Percentiles rank a stretch among this genome's conserved stretches.
phyloP scores from a whole-genome alignment of 2,888 invertebrate species.

The Protonemura montana region DNA sequence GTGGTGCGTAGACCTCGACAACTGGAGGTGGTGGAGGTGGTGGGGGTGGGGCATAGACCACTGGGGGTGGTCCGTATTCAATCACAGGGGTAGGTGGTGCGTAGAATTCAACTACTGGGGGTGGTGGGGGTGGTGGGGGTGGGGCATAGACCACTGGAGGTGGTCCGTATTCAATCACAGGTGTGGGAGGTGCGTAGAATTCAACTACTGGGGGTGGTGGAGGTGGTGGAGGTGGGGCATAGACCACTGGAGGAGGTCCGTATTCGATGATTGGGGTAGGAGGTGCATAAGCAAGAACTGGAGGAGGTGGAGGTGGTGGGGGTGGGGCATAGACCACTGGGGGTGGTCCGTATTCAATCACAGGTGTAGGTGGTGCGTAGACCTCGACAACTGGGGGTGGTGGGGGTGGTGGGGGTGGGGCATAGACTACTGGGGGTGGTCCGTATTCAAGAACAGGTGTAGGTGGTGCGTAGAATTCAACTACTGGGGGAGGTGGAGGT shows the following conservation, averaged over 20 bases:
- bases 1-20: background rate
- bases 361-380: conserved; percentile 18
- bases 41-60: conserved; percentile 20
- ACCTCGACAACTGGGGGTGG: conserved; percentile 27
- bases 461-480: background rate
- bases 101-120: conserved; percentile 7
- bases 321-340: conserved; percentile 13
- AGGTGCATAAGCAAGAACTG: background rate
- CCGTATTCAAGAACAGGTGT: conserved; percentile 1
- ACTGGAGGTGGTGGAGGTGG: conserved; percentile 25
- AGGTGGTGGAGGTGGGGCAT: conserved; percentile 27
- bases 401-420: conserved; percentile 30
- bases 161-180: background rate
- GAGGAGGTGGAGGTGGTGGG: conserved; percentile 26
- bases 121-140: conserved; percentile 28
- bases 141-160: conserved; percentile 19
- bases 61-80: background rate
- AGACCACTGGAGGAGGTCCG: background rate
- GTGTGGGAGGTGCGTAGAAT: background rate
- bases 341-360: conserved; percentile 20
- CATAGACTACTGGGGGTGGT: conserved; percentile 19
- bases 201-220: background rate
- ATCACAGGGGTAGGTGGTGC: background rate
- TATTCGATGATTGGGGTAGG: conserved; percentile 7
- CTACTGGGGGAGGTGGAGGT: conserved; percentile 1